Conservation (phyloP, 2,797 vertebrate genomes). For the Ataeniobius toweri region DNA sequence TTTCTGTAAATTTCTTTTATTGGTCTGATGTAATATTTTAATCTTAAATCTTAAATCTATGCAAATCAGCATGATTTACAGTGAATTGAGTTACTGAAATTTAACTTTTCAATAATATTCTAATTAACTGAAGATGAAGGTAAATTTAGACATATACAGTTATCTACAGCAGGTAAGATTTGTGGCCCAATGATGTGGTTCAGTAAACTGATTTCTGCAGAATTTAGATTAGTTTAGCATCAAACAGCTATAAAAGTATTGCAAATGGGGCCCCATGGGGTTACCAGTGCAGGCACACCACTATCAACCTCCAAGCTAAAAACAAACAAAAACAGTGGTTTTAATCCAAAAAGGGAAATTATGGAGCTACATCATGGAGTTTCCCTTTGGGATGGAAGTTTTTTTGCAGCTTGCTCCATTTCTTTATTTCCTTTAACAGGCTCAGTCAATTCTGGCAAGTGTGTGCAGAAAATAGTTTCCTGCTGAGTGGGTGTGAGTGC, state of each 20-base stretch:
- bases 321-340: not conserved
- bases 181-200: not conserved
- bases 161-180: not conserved
- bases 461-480: slow-evolving; percentile 21
- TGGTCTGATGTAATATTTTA: not conserved
- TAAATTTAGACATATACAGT: not conserved
- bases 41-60: not conserved
- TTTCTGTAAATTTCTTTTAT: not conserved
- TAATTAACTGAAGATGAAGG: not conserved
- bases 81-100: not conserved
- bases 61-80: not conserved
- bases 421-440: slow-evolving; percentile 48
- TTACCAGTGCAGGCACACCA: not conserved
- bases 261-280: not conserved
- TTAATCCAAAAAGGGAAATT: slow-evolving; percentile 36
- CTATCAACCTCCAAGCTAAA: slow-evolving; percentile 4
- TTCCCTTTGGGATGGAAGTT: slow-evolving; percentile 28
- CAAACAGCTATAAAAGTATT: slow-evolving; percentile 11
- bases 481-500: not conserved
- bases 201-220: not conserved
- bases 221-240: not conserved
- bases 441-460: slow-evolving; percentile 38
- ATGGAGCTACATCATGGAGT: slow-evolving; percentile 22
- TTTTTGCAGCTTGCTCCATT: slow-evolving; percentile 28
- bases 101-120: not conserved